Evolutionary conservation across 1,140 invertebrate genomes (phyloP), one percentile per base, ranked within the genome.

Genomic region (Drosophila baimaii): DNA sequence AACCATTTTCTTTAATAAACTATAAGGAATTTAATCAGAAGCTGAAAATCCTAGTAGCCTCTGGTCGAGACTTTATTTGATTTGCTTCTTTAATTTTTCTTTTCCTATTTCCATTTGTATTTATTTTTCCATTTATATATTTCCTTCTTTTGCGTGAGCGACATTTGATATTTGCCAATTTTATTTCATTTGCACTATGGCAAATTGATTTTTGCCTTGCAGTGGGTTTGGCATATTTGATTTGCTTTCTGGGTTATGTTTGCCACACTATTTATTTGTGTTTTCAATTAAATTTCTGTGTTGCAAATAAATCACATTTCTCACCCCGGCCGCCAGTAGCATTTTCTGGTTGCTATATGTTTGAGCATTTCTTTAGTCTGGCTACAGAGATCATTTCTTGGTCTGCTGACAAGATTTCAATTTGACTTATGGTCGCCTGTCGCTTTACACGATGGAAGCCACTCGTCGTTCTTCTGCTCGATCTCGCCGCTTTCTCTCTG

Each of bases 371-470:
- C 19, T 39, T 19, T 65, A 19, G 47, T 37, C 35, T 55, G 39
- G 46, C 35, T 55, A n/a, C n/a, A 71, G 54, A 77, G 54, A 77
- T 77, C 25, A 74, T 81, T 78, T 78, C 79, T 77, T 82, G 79
- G 79, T 81, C 79, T 78, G 79, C 62, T 81, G 59, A 77, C 74
- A 57, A 81, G 79, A 81, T 77, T 83, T 82, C 75, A 79, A 82
- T 79, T 82, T 79, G 80, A 82, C 69, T 82, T 83, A 74, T 64
- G 41, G 62, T 52, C 52, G 56, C 56, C 46, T 77, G 81, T 58
- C 62, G 77, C 27, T 41, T 54, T 64, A 55, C 44, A 37, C 43
- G 62, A 84, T 73, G 64, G 43, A 77, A 69, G 63, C 44, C 58
- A 77, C 62, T 77, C 46, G 39, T 77, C 46, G 39, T 55, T 54